These are phyloP conservation scores for Macroramphosus scolopax DNA, from an alignment of 2,797 vertebrate genomes.

Conservation along the genomic window DNA sequence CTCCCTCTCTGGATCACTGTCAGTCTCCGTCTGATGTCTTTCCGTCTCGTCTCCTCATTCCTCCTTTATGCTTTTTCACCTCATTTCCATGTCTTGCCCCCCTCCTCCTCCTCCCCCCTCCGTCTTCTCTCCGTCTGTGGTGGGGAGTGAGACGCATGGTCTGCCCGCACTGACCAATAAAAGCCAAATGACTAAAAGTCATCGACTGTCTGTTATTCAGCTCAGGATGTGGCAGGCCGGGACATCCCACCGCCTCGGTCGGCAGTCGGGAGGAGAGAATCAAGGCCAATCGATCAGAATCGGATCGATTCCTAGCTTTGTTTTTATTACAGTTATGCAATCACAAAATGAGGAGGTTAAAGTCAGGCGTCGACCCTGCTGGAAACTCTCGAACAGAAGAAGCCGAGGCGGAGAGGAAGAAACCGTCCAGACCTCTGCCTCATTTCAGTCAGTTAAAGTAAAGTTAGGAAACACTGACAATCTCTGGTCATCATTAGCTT, in stretches of 20 bases:
- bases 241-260: slow-evolving; percentile 4
- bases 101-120: not conserved
- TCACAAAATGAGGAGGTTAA: too few species aligned
- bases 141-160: slow-evolving; percentile 62
- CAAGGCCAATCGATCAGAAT: too few species aligned
- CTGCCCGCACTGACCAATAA: slow-evolving; percentile 62
- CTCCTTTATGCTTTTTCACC: slow-evolving; percentile 8
- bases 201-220: slow-evolving; percentile 53
- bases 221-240: slow-evolving; percentile 35
- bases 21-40: slow-evolving; percentile 7
- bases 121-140: slow-evolving; percentile 45
- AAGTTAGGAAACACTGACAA: too few species aligned
- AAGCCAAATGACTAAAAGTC: slow-evolving; percentile 22
- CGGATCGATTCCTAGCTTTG: too few species aligned
- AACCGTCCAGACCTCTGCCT: too few species aligned
- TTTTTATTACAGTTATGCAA: too few species aligned
- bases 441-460: too few species aligned
- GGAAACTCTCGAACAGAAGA: too few species aligned
- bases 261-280: too few species aligned
- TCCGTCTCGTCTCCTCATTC: slow-evolving; percentile 8
- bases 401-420: too few species aligned
- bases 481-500: too few species aligned
- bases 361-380: too few species aligned
- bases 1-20: slow-evolving; percentile 19
- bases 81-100: slow-evolving; percentile 16